Evolutionary conservation across 2,113 vertebrate species (phyloP).

Genomic region (Scalopus aquaticus): DNA sequence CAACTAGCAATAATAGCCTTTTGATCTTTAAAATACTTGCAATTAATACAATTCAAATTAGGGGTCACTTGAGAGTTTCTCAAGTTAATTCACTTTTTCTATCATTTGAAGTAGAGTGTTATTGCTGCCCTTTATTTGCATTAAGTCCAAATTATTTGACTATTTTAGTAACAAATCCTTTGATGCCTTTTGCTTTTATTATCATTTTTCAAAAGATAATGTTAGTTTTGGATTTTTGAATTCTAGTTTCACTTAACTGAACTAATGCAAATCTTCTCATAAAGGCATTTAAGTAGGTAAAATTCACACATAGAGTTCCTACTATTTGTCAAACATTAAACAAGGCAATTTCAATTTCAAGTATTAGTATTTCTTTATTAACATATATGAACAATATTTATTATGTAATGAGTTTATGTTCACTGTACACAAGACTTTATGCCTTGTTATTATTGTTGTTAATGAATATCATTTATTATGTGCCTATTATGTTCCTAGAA

Average conservation of each 20-base stretch:
- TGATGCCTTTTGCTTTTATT: slow-evolving; percentile 35
- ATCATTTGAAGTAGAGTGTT: background rate
- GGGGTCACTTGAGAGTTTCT: slow-evolving; percentile 53
- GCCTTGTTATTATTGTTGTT: background rate
- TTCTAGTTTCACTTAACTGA: slow-evolving; percentile 57
- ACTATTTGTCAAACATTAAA: slow-evolving; percentile 30
- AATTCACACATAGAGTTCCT: background rate
- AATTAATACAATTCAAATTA: slow-evolving; percentile 64
- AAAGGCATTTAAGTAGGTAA: slow-evolving; percentile 46
- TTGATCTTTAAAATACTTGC: slow-evolving; percentile 74
- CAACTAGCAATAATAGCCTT: slow-evolving; percentile 62
- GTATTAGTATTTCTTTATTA: slow-evolving; percentile 13
- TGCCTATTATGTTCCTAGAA: slow-evolving; percentile 10
- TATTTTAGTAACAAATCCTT: slow-evolving; percentile 47
- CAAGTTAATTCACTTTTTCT: slow-evolving; percentile 31
- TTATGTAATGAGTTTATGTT: background rate
- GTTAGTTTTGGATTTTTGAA: slow-evolving; percentile 50
- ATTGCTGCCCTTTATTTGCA: slow-evolving; percentile 54
- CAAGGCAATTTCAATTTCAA: slow-evolving; percentile 53
- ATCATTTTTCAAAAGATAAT: slow-evolving; percentile 59
- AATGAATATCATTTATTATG: background rate
- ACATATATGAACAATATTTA: background rate
- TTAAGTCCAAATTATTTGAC: slow-evolving; percentile 43
- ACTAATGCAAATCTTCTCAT: slow-evolving; percentile 49
- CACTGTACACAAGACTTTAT: background rate